Conservation (phyloP, 2,888 invertebrate genomes). For the Steromphala cineraria region DNA sequence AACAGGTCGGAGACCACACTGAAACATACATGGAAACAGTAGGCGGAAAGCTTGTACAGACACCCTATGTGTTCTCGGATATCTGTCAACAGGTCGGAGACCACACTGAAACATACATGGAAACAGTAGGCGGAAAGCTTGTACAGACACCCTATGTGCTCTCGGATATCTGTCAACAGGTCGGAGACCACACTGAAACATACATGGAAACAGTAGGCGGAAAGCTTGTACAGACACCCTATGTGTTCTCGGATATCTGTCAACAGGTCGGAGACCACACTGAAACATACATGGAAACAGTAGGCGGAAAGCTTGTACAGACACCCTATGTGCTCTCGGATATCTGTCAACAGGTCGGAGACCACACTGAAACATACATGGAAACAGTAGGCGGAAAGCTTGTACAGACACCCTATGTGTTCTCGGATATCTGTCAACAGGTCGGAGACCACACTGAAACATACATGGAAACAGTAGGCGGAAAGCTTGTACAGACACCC, state of each 20-base stretch:
- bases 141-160: constrained; percentile 85
- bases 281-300: too few relatives aligned
- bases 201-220: too few relatives aligned
- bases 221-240: constrained; percentile 86
- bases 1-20: constrained; percentile 86
- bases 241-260: constrained; percentile 83
- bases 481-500: constrained; percentile 87
- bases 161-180: constrained; percentile 83
- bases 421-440: constrained; percentile 83
- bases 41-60: constrained; percentile 88
- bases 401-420: constrained; percentile 85
- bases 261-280: constrained; percentile 85
- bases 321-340: constrained; percentile 84
- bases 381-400: too few relatives aligned
- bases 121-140: constrained; percentile 88
- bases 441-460: constrained; percentile 84
- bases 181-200: constrained; percentile 85
- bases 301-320: constrained; percentile 89
- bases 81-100: constrained; percentile 83
- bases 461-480: too few relatives aligned
- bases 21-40: too few relatives aligned
- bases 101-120: too few relatives aligned
- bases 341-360: constrained; percentile 81
- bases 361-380: constrained; percentile 88
- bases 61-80: constrained; percentile 84